A percentile compares a stretch with the other conserved stretches of the same genome.
Conservation (phyloP, 1,140 invertebrate species). For the Coptotermes formosanus region DNA sequence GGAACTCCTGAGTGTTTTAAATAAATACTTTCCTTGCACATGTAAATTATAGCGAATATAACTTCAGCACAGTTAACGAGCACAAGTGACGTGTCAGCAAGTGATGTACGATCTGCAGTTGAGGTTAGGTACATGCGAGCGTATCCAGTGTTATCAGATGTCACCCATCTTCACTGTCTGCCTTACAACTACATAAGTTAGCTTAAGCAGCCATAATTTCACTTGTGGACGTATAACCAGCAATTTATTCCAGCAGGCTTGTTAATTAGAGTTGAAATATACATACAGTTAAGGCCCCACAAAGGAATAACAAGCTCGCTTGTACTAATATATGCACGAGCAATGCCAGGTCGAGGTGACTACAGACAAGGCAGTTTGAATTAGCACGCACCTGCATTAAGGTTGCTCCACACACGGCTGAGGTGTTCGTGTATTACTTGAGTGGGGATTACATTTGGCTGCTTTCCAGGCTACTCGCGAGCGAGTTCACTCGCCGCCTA, state of each 20-base stretch:
- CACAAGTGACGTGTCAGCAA: background rate
- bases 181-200: no score
- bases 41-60: background rate
- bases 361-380: no score
- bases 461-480: no score
- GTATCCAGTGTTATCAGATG: background rate
- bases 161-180: background rate
- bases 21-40: background rate
- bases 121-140: background rate
- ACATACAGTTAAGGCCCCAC: background rate
- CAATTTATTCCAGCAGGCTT: background rate
- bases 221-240: no score
- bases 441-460: no score
- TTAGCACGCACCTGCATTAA: no score
- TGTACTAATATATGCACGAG: background rate
- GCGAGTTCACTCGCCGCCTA: no score
- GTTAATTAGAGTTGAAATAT: background rate
- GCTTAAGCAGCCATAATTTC: no score
- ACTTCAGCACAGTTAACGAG: background rate
- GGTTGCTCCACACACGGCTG: no score
- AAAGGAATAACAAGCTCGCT: no score
- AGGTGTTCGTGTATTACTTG: no score
- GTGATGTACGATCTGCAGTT: background rate
- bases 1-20: background rate
- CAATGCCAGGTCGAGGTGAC: background rate